These are phyloP conservation scores for Onthophagus taurus DNA, from an alignment of 1,140 invertebrate species.

Conservation along the genomic window DNA sequence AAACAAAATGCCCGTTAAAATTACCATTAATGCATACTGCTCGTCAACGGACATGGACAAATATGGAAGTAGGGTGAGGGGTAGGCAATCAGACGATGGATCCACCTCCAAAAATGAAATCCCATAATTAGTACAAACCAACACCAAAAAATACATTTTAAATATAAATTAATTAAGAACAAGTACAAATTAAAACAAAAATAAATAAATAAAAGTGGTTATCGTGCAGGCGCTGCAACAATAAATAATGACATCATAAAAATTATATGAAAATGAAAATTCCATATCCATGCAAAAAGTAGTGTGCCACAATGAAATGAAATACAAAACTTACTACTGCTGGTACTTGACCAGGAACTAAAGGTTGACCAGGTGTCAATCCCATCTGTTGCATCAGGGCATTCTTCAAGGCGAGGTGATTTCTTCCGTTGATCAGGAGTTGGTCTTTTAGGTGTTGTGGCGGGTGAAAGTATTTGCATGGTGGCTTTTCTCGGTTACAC, in stretches of 20 bases:
- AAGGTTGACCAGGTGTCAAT: conserved; percentile 72
- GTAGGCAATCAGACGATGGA: conserved; percentile 27
- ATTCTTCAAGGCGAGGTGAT: conserved; percentile 97
- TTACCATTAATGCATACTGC: conserved; percentile 37
- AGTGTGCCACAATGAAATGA: too few species aligned
- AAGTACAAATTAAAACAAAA: conserved; percentile 15
- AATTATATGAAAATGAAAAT: not conserved
- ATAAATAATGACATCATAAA: not conserved
- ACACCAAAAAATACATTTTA: conserved; percentile 19
- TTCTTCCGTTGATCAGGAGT: conserved; percentile 97
- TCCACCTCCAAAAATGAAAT: conserved; percentile 34
- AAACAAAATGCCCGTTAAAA: conserved; percentile 9
- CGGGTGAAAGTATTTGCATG: conserved; percentile 99
- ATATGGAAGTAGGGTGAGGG: conserved; percentile 34
- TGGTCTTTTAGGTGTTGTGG: conserved; percentile 99
- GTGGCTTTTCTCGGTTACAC: conserved; percentile 98
- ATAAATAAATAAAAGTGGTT: conserved; percentile 13
- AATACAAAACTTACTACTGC: conserved; percentile 83
- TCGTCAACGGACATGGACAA: conserved; percentile 35
- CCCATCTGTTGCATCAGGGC: conserved; percentile 94
- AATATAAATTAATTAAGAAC: conserved; percentile 11
- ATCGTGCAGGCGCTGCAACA: too few species aligned
- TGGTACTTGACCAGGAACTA: conserved; percentile 84
- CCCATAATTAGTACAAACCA: conserved; percentile 33
- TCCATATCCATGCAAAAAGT: too few species aligned